Evolutionary conservation across 2,113 vertebrate species (phyloP).

Genomic region (Sinocyclocheilus anophthalmus): DNA sequence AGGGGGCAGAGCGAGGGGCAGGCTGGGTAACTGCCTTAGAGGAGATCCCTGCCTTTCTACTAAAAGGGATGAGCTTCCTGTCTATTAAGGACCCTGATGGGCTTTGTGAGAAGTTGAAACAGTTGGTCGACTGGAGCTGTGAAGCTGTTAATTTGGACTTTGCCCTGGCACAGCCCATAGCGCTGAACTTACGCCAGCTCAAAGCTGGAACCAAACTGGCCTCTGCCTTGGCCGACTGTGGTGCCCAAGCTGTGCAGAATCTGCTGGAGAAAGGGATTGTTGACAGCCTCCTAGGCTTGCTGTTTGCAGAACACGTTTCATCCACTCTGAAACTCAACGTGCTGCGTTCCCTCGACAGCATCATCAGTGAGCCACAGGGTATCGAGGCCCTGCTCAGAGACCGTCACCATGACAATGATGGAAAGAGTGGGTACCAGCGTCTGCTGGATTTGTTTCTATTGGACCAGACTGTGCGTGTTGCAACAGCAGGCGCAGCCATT

Average conservation of each 20-base stretch:
- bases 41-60: conserved; percentile 87
- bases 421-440: conserved; percentile 76
- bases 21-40: conserved; percentile 95
- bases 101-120: conserved; percentile 75
- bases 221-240: conserved; percentile 87
- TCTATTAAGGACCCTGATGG: conserved; percentile 82
- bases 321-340: conserved; percentile 95
- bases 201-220: conserved; percentile 96
- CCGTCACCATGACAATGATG: conserved; percentile 56
- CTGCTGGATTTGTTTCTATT: conserved; percentile 90
- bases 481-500: conserved; percentile 92
- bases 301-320: conserved; percentile 92
- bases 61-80: conserved; percentile 88
- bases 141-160: conserved; percentile 90
- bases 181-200: conserved; percentile 93
- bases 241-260: conserved; percentile 77
- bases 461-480: conserved; percentile 95
- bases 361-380: conserved; percentile 88
- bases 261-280: conserved; percentile 85
- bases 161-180: conserved; percentile 93
- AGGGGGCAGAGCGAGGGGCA: conserved; percentile 84
- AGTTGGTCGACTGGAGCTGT: conserved; percentile 87
- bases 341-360: conserved; percentile 90
- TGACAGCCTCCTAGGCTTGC: conserved; percentile 83
- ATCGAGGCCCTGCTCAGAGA: conserved; percentile 84